phyloP scores from a whole-genome alignment of 2,113 vertebrate genomes.

The Falcunculus frontatus region DNA sequence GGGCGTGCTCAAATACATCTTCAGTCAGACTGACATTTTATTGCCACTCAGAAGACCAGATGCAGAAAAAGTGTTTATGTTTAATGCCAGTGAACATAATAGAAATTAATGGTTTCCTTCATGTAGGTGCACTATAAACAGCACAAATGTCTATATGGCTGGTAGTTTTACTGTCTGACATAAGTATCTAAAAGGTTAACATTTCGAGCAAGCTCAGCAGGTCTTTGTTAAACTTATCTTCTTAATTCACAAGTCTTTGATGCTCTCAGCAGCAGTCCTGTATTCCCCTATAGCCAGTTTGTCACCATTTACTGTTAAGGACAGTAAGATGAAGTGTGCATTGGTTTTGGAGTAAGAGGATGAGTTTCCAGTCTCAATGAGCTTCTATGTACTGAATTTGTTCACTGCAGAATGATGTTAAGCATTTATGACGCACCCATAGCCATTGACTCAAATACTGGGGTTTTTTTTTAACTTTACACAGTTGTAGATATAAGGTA shows the following conservation, averaged over 20 bases:
- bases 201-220: neutral
- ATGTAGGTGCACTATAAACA: neutral
- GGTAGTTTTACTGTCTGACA: neutral
- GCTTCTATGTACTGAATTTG: neutral
- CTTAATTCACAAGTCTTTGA: neutral
- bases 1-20: neutral
- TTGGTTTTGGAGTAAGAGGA: neutral
- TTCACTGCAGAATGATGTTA: neutral
- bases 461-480: neutral
- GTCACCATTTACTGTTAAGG: neutral
- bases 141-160: neutral
- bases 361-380: neutral
- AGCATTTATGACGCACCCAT: neutral
- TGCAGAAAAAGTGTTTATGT: neutral
- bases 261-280: neutral
- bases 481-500: neutral
- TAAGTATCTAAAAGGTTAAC: neutral
- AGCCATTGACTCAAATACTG: neutral
- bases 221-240: neutral
- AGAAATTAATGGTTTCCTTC: neutral
- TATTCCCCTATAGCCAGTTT: neutral
- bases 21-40: neutral
- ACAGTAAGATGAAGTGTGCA: neutral
- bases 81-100: neutral
- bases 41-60: neutral